A percentile compares a stretch with the other conserved stretches of the same genome.
Evolutionary conservation across 2,888 invertebrate genomes (phyloP).

Genomic region (Acanthosepion esculentum): DNA sequence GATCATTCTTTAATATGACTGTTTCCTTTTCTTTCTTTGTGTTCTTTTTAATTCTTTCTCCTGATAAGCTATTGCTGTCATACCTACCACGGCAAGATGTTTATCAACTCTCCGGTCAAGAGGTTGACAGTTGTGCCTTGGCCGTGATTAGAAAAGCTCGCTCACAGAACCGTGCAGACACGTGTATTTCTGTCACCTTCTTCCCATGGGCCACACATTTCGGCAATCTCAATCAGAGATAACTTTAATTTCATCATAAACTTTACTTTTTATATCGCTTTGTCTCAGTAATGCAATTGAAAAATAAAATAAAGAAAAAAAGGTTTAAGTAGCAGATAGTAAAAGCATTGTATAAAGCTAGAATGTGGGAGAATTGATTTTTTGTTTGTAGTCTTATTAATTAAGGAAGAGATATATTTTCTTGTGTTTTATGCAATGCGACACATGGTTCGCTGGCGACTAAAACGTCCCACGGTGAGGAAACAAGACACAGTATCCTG

Average conservation of each 20-base stretch:
- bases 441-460: too few relatives aligned
- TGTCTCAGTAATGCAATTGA: neutral
- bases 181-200: conserved; percentile 51
- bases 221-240: neutral
- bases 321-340: too few relatives aligned
- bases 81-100: conserved; percentile 8
- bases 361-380: too few relatives aligned
- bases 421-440: too few relatives aligned
- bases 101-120: conserved; percentile 50
- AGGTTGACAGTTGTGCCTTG: conserved; percentile 43
- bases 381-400: too few relatives aligned
- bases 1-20: neutral
- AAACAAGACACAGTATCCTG: too few relatives aligned
- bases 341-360: too few relatives aligned
- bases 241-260: neutral
- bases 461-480: too few relatives aligned
- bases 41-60: neutral
- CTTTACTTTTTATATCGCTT: neutral
- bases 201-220: conserved; percentile 49
- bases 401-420: too few relatives aligned
- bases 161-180: conserved; percentile 44
- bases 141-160: neutral
- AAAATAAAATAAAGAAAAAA: too few relatives aligned
- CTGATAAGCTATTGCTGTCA: neutral
- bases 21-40: neutral